Base-by-base conservation (phyloP, 2,888 invertebrate species). In the Vesta saturnalis region DNA sequence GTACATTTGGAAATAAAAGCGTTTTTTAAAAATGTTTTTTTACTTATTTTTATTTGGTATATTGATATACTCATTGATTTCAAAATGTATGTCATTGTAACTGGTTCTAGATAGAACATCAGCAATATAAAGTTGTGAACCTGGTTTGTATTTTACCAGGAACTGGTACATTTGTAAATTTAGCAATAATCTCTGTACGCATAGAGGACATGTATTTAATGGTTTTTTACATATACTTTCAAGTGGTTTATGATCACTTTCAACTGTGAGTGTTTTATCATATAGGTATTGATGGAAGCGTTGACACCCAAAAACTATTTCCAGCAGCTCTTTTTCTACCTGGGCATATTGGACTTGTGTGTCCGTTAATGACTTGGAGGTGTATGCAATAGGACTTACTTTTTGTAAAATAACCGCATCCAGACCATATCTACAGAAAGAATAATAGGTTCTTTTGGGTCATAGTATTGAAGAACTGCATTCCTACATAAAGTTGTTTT, bases 291-390 rank as follows among this genome's bases (percentile, higher is more conserved):
- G 46, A 8, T 55, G 23, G 15, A 61, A 69, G n/a, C 18, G 6
- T 49, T 60, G 14, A 18, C 6, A 12, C 15, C 60, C 60, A 47
- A 60, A 60, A 19, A 65, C 67, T 21, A 82, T 79, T 1, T 81
- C 80, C 21, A 81, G 59, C n/a, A 77, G 70, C 65, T 82, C 81
- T 71, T 80, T 80, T 61, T 81, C 80, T 12, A 81, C 64, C n/a
- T n/a, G n/a, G n/a, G n/a, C n/a, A n/a, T n/a, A n/a, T n/a, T n/a
- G n/a, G n/a, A n/a, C n/a, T n/a, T 80, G 79, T 49, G 60, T 60
- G 10, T 60, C 60, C 1, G 49, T 60, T 47, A 60, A 19, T 0
- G 78, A 66, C 69, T 75, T 76, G 47, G 80, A 80, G 5, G 80
- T 81, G 72, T 80, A 83, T 6, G 76, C 77, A 10, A 80, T 71